Conservation (phyloP, 1,140 invertebrate genomes). For the Sinella curviseta region DNA sequence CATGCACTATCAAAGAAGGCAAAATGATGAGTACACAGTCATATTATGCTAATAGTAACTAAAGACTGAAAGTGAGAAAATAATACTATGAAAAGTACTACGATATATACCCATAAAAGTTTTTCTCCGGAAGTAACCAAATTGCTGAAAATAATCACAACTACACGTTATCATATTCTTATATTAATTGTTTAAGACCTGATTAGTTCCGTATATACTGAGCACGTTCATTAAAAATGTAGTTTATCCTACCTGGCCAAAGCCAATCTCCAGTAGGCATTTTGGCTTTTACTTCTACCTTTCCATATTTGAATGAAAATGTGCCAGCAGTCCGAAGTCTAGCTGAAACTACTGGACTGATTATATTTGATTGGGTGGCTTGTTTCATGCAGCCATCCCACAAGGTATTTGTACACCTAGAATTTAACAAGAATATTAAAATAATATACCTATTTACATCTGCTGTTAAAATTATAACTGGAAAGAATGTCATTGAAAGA, state of each 20-base stretch:
- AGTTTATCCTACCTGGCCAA: constrained; percentile 64
- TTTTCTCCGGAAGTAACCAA: constrained; percentile 48
- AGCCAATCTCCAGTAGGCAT: constrained; percentile 71
- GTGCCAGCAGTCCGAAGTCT: constrained; percentile 52
- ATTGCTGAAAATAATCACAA: constrained; percentile 29
- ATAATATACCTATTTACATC: background rate
- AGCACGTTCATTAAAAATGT: too few relatives aligned
- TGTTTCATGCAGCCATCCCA: constrained; percentile 25
- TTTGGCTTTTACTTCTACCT: constrained; percentile 57
- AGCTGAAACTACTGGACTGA: constrained; percentile 54
- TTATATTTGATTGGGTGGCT: background rate
- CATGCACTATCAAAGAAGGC: constrained; percentile 50
- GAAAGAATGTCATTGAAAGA: background rate
- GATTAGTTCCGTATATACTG: background rate
- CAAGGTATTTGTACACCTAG: constrained; percentile 16
- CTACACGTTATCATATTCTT: too few relatives aligned
- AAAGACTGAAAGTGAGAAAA: background rate
- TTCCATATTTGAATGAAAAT: constrained; percentile 56
- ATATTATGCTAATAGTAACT: constrained; percentile 31
- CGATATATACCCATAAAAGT: constrained; percentile 39
- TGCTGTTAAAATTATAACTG: too few relatives aligned
- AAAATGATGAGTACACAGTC: constrained; percentile 33
- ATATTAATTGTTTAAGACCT: too few relatives aligned
- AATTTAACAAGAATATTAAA: constrained; percentile 33
- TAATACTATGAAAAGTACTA: background rate